Evolutionary conservation across 1,140 invertebrate genomes (phyloP).

Genomic region (Battus philenor): DNA sequence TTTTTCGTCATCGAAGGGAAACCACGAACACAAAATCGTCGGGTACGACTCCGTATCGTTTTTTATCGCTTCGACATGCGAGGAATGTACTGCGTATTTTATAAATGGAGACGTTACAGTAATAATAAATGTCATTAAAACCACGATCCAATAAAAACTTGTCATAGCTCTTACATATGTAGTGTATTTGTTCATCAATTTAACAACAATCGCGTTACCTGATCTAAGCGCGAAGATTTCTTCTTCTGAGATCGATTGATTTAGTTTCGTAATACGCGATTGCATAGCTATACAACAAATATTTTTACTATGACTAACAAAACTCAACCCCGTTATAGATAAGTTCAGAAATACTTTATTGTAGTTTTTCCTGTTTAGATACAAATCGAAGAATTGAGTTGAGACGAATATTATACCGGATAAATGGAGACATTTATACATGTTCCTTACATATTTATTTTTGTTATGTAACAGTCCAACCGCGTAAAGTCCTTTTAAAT

Average conservation of each 20-base stretch:
- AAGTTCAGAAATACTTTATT: constrained; percentile 41
- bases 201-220: constrained; percentile 18
- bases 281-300: constrained; percentile 22
- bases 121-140: constrained; percentile 29
- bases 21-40: constrained; percentile 50
- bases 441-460: constrained; percentile 22
- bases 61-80: constrained; percentile 30
- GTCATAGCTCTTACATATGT: constrained; percentile 39
- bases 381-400: constrained; percentile 40
- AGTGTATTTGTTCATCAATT: constrained; percentile 33
- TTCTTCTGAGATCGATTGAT: constrained; percentile 23
- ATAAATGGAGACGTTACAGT: constrained; percentile 35
- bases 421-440: constrained; percentile 31
- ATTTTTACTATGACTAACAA: constrained; percentile 33
- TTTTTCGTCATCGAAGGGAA: constrained; percentile 44
- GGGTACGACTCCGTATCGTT: constrained; percentile 34
- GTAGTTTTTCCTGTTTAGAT: constrained; percentile 33
- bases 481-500: constrained; percentile 43
- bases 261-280: constrained; percentile 17
- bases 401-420: constrained; percentile 36
- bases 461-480: constrained; percentile 42
- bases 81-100: constrained; percentile 25
- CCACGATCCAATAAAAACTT: constrained; percentile 38
- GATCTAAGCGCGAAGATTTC: constrained; percentile 24
- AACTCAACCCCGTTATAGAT: constrained; percentile 34